Evolutionary conservation across 2,113 vertebrate species (phyloP).

Genomic region (Macaca mulatta): DNA sequence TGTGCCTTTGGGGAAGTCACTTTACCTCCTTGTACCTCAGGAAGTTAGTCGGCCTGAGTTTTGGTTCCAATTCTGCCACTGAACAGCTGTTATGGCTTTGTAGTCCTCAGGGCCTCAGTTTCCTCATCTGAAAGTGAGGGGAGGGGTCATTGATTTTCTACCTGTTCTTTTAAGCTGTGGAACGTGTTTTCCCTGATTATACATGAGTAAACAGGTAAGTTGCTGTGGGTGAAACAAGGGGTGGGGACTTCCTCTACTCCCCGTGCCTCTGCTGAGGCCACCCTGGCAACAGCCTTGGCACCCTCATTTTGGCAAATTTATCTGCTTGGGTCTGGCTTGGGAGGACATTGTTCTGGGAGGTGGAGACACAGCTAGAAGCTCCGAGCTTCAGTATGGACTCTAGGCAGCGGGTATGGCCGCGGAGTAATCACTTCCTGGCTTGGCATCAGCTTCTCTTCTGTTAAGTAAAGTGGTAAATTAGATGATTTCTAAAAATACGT

Average conservation of each 20-base stretch:
- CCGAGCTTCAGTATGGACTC: background rate
- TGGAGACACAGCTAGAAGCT: background rate
- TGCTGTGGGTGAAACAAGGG: background rate
- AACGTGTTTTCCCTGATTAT: background rate
- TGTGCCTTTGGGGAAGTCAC: background rate
- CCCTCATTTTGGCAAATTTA: background rate
- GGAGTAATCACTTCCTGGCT: background rate
- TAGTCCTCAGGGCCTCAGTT: background rate
- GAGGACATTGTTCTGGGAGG: background rate
- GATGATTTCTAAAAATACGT: conserved; percentile 3
- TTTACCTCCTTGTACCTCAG: background rate
- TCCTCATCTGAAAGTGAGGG: background rate
- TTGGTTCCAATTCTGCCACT: background rate
- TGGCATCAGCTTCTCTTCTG: background rate
- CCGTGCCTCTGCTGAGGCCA: background rate
- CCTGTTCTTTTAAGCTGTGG: background rate
- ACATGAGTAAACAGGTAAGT: background rate
- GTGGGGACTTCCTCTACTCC: background rate
- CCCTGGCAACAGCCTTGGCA: background rate
- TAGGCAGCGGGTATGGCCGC: background rate
- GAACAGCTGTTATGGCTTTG: background rate
- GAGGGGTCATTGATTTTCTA: background rate
- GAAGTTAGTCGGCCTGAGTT: background rate
- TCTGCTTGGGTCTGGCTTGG: background rate
- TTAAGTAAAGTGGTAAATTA: background rate